Evolutionary conservation across 1,140 invertebrate genomes (phyloP), one percentile per base, ranked within the genome.

Genomic region (Bursaphelenchus mucronatus): DNA sequence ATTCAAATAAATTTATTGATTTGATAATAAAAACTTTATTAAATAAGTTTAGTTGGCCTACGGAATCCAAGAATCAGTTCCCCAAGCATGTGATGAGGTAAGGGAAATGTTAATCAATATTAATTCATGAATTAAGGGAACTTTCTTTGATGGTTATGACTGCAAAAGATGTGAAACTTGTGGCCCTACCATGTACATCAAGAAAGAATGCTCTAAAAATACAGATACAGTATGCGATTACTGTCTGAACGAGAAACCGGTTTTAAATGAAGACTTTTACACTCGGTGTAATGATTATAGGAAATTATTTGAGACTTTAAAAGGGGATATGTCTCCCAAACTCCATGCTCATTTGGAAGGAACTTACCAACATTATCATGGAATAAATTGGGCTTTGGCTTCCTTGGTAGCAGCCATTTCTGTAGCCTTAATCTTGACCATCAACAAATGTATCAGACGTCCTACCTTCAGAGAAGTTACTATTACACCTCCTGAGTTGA

Each of bases 201-300:
- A 62, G 43, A 19, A 61, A 15, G 46, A 71, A 21, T 68, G 70
- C 40, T 41, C 11, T 10, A 30, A 17, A 9, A 47, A 64, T 19
- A 41, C n/a, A 13, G 70, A 71, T n/a, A 68, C 70, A 15, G 50
- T 71, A 13, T 67, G 66, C 19, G 67, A 68, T 11, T 68, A 68
- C 52, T 66, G 69, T 56, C 50, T 68, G 55, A 71, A 17, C 56
- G 46, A 40, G 8, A 51, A 15, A 8, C 66, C 66, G 46, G 8
- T 64, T 7, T 19, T 67, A 21, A 67, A 67, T 30, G 55, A 40
- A 17, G 40, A 67, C 19, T 67, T 64, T 30, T 46, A n/a, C 19
- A 40, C 15, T 7, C 19, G 71, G 71, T 67, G 66, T 45, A 39
- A 56, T 3, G 66, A 67, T 46, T 17, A 64, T 10, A 46, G 21